Conservation (phyloP, 2,888 invertebrate species). For the Argyra leucocephala region DNA sequence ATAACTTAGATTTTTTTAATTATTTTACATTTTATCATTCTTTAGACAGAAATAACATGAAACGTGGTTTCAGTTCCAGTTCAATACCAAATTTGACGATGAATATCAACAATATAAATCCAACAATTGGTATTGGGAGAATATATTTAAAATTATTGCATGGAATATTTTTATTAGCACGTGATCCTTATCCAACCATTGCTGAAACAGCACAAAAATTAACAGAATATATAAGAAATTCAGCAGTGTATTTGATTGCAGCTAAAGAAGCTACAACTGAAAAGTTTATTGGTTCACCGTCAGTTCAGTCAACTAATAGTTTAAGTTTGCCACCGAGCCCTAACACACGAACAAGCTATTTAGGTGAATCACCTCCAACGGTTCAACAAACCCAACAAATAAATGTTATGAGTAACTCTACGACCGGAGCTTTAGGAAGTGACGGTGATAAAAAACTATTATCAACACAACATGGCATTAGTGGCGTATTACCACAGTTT, state of each 20-base stretch:
- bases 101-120: slow-evolving; percentile 24
- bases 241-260: slow-evolving; percentile 44
- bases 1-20: neutral
- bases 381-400: slow-evolving; percentile 7
- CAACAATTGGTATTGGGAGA: slow-evolving; percentile 41
- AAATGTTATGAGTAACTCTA: slow-evolving; percentile 4
- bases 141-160: slow-evolving; percentile 87
- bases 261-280: slow-evolving; percentile 42
- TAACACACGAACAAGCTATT: slow-evolving; percentile 46
- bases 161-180: slow-evolving; percentile 63
- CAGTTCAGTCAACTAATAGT: slow-evolving; percentile 30
- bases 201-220: slow-evolving; percentile 67
- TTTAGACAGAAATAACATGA: slow-evolving; percentile 45
- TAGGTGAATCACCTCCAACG: slow-evolving; percentile 24
- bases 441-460: slow-evolving; percentile 19
- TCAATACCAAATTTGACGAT: slow-evolving; percentile 53
- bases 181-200: slow-evolving; percentile 82
- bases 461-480: slow-evolving; percentile 23
- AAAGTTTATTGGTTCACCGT: slow-evolving; percentile 31
- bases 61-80: slow-evolving; percentile 60
- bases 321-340: slow-evolving; percentile 54
- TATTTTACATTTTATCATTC: neutral
- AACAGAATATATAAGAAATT: slow-evolving; percentile 65
- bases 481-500: slow-evolving; percentile 25
- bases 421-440: slow-evolving; percentile 15